phyloP scores from a whole-genome alignment of 2,797 vertebrate species.

The Malacoraja senta region DNA sequence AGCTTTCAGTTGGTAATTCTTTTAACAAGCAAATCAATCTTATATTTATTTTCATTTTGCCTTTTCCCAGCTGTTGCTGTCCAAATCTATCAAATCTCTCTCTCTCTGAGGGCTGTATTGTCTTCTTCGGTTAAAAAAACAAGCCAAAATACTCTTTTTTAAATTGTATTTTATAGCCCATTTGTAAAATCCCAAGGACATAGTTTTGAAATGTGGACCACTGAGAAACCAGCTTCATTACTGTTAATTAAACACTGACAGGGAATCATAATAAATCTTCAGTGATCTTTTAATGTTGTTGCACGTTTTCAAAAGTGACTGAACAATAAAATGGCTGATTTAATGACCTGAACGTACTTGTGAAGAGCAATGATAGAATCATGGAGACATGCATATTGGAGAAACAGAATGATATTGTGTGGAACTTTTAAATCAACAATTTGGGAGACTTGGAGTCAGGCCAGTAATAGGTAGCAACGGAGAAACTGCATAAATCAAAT shows the following conservation, averaged over 20 bases:
- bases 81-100: not conserved
- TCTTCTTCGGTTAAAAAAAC: not conserved
- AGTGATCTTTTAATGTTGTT: not conserved
- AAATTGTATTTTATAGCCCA: not conserved
- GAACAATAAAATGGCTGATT: not conserved
- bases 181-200: not conserved
- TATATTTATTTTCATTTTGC: not conserved
- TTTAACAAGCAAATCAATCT: constrained; percentile 7
- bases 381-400: not conserved
- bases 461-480: not conserved
- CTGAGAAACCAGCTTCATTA: not conserved
- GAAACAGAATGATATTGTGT: not conserved
- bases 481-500: not conserved
- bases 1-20: not conserved
- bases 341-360: not conserved
- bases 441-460: not conserved
- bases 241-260: not conserved
- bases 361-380: not conserved
- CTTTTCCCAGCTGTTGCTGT: not conserved
- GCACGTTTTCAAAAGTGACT: not conserved
- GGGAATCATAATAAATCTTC: not conserved
- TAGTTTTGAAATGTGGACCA: not conserved
- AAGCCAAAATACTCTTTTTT: not conserved
- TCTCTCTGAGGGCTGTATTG: not conserved
- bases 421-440: not conserved